Percentiles rank a stretch among this genome's conserved stretches.
phyloP scores from a whole-genome alignment of 2,888 invertebrate species.

The Protonemura montana region DNA sequence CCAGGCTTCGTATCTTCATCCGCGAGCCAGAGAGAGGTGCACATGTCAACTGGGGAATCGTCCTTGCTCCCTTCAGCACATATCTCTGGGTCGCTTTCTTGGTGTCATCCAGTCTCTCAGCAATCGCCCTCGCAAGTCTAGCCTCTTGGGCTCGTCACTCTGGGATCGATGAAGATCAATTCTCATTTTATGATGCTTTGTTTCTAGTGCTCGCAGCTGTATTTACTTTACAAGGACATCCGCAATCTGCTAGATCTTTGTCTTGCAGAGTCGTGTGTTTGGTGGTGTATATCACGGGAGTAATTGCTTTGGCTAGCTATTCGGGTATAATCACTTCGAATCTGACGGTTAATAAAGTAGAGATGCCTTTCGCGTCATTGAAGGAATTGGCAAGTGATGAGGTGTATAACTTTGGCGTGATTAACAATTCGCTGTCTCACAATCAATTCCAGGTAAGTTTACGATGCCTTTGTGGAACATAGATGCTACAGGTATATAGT shows the following conservation, averaged over 20 bases:
- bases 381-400: background rate
- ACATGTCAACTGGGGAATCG: background rate
- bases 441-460: conserved; percentile 10
- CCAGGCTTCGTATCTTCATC: conserved; percentile 21
- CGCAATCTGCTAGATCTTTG: background rate
- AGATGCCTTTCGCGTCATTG: conserved; percentile 24
- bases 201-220: conserved; percentile 22
- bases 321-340: conserved; percentile 32
- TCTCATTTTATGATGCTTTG: conserved; percentile 13
- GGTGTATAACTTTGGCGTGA: conserved; percentile 13
- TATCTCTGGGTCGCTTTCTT: background rate
- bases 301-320: conserved; percentile 14
- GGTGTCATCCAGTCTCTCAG: background rate
- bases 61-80: conserved; percentile 8
- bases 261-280: conserved; percentile 15
- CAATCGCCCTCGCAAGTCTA: background rate
- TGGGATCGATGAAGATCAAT: background rate
- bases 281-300: conserved; percentile 21
- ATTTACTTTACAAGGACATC: conserved; percentile 16
- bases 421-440: conserved; percentile 21
- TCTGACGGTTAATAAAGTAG: background rate
- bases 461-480: background rate
- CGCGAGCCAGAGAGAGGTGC: background rate
- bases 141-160: background rate
- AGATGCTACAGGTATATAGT: background rate